Percentiles rank a stretch among this genome's conserved stretches.
These are phyloP conservation scores for Tenthredo distinguenda DNA, from an alignment of 2,888 invertebrate genomes.

Conservation along the genomic window DNA sequence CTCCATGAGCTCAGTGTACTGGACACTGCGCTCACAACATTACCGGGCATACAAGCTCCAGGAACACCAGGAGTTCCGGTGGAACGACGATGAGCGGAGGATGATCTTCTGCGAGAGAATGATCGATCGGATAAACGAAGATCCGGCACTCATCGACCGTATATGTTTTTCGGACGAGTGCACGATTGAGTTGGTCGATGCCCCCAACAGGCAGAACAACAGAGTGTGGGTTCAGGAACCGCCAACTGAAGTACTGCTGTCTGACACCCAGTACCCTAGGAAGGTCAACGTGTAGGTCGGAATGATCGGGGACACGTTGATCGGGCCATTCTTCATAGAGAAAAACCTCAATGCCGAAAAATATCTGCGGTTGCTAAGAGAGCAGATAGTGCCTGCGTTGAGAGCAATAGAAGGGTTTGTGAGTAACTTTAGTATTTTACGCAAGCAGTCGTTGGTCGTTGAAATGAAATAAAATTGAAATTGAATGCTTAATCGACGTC, in stretches of 20 bases:
- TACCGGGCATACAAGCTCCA: background rate
- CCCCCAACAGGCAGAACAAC: background rate
- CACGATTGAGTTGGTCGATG: background rate
- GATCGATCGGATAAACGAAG: background rate
- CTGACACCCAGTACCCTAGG: background rate
- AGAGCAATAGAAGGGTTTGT: background rate
- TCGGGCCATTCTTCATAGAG: background rate
- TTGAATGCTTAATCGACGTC: background rate
- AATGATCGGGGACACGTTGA: background rate
- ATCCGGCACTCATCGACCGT: background rate
- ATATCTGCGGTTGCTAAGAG: background rate
- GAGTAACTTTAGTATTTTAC: background rate
- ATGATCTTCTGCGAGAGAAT: slow-evolving; percentile 4
- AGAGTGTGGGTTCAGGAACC: background rate
- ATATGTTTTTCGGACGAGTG: slow-evolving; percentile 5
- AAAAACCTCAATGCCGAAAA: background rate
- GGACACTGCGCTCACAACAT: background rate
- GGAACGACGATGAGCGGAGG: background rate
- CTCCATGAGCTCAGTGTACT: background rate
- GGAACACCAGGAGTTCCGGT: background rate
- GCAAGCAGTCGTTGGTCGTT: background rate
- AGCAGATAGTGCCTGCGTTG: background rate
- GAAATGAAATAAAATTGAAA: background rate
- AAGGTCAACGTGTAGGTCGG: background rate
- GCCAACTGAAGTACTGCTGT: background rate